phyloP scores from a whole-genome alignment of 2,113 vertebrate genomes.

The Columbina picui region DNA sequence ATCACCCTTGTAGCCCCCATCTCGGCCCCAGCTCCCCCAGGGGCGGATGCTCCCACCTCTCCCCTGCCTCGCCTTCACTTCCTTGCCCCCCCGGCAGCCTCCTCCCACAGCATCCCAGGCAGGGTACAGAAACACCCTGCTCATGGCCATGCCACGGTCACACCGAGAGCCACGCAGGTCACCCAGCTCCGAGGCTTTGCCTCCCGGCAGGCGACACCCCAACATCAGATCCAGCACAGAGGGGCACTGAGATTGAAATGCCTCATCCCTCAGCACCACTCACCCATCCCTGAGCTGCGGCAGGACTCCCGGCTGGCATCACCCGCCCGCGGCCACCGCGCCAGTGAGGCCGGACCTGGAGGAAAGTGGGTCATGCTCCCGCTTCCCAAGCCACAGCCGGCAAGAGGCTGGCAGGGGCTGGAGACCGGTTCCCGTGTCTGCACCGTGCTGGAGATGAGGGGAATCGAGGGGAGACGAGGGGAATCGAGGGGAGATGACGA shows the following conservation, averaged over 20 bases:
- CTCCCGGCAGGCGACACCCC: not conserved
- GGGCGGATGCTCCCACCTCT: not conserved
- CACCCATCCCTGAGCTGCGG: not conserved
- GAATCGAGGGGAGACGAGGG: not conserved
- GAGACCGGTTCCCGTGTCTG: not conserved
- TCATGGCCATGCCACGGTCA: not conserved
- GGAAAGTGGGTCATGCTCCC: constrained; percentile 57
- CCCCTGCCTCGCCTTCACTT: not conserved
- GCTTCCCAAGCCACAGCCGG: not conserved
- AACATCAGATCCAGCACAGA: rapidly evolving
- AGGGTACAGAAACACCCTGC: not conserved
- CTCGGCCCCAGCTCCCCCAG: not conserved
- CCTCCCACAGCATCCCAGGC: not conserved
- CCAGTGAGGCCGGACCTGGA: not conserved
- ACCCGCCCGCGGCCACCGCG: not conserved
- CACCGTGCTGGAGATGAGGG: not conserved
- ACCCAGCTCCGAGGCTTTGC: not conserved
- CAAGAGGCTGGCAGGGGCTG: not conserved
- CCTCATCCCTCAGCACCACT: rapidly evolving
- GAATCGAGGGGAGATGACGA: not conserved
- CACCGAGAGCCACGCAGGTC: not conserved
- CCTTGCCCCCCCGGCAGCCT: not conserved
- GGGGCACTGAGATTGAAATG: no score
- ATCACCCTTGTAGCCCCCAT: not conserved
- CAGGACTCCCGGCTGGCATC: not conserved